Percentiles rank a stretch among this genome's conserved stretches.
phyloP scores from a whole-genome alignment of 2,888 invertebrate species.

The Deilephila elpenor region DNA sequence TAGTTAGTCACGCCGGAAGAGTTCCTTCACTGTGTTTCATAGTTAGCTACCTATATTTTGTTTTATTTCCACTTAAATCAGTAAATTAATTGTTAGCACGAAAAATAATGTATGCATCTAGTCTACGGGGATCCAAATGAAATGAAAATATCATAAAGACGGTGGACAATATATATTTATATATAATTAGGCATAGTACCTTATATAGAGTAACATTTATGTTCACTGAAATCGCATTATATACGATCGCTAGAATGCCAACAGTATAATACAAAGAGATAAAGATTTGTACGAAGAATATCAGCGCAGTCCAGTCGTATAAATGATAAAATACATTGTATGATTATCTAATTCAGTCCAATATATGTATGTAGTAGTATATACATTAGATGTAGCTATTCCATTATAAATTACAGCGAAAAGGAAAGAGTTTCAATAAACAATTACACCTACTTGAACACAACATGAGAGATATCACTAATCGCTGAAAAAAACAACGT shows the following conservation, averaged over 20 bases:
- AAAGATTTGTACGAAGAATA: conserved; percentile 77
- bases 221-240: conserved; percentile 59
- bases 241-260: conserved; percentile 67
- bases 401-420: conserved; percentile 30
- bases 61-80: neutral
- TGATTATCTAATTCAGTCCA: conserved; percentile 67
- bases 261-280: conserved; percentile 67
- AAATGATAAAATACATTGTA: conserved; percentile 53
- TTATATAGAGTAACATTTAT: conserved; percentile 57
- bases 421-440: conserved; percentile 43
- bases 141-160: conserved; percentile 12
- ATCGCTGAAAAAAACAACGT: conserved; percentile 32
- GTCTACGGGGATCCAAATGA: neutral
- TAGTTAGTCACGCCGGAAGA: neutral
- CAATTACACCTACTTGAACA: conserved; percentile 58
- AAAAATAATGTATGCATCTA: neutral
- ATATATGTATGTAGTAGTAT: conserved; percentile 45
- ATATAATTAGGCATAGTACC: conserved; percentile 35
- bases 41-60: neutral
- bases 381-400: conserved; percentile 33
- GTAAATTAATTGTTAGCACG: neutral
- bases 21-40: neutral
- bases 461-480: conserved; percentile 57
- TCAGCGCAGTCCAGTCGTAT: conserved; percentile 63
- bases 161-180: conserved; percentile 25